Conservation (phyloP, 1,140 invertebrate genomes). For the Dysdera silvatica region DNA sequence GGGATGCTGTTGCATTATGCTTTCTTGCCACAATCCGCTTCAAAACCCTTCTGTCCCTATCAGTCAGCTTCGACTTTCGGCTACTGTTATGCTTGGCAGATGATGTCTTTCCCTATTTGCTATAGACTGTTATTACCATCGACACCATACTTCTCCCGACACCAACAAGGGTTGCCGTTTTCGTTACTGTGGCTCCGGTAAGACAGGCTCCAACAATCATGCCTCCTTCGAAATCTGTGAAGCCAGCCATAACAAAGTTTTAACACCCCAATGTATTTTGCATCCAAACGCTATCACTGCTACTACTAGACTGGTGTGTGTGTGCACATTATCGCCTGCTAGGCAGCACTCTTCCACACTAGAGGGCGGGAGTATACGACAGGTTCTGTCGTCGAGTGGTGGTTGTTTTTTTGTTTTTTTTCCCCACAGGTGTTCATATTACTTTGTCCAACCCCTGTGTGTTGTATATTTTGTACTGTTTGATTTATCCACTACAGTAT, state of each 20-base stretch:
- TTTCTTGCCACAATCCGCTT: background rate
- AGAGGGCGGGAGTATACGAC: too few species aligned
- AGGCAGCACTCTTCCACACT: too few species aligned
- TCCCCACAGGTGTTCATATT: too few species aligned
- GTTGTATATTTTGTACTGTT: too few species aligned
- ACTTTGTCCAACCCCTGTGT: too few species aligned
- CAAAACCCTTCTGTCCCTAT: background rate
- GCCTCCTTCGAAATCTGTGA: slow-evolving; percentile 3
- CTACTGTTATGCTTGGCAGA: slow-evolving; percentile 5
- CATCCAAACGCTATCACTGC: too few species aligned
- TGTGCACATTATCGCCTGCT: too few species aligned
- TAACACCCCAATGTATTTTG: too few species aligned
- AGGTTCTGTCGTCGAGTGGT: too few species aligned
- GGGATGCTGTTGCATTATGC: background rate
- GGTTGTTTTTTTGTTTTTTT: too few species aligned
- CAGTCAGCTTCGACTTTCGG: slow-evolving; percentile 1
- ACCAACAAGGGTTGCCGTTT: slow-evolving; percentile 1
- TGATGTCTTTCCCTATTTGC: background rate
- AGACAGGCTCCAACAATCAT: slow-evolving; percentile 1
- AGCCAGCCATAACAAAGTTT: background rate
- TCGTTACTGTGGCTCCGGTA: background rate
- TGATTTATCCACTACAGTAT: too few species aligned
- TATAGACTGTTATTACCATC: background rate
- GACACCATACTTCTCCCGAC: background rate
- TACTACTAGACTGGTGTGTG: too few species aligned